These are phyloP conservation scores for Leptarthrus brevirostris DNA, from an alignment of 2,888 invertebrate genomes.

Conservation along the genomic window DNA sequence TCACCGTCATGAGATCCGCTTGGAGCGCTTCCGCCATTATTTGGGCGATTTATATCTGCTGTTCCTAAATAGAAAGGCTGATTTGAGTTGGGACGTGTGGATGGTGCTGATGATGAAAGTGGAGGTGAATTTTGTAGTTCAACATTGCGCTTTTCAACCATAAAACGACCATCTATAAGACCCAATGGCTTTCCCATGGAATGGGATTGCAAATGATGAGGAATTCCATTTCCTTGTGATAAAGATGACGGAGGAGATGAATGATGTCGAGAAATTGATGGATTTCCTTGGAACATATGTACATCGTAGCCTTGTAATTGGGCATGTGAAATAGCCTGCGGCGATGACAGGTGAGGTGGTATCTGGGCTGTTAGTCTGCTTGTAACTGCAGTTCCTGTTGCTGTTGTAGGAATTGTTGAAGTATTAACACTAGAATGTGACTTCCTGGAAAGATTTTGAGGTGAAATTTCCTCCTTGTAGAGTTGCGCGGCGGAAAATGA, in stretches of 20 bases:
- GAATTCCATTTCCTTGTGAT: conserved; percentile 14
- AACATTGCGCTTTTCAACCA: conserved; percentile 19
- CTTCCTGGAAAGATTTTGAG: conserved; percentile 59
- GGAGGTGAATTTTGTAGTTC: conserved; percentile 48
- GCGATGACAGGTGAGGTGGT: background rate
- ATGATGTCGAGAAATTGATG: conserved; percentile 50
- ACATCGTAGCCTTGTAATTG: conserved; percentile 48
- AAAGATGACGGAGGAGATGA: conserved; percentile 11
- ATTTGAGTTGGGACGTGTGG: conserved; percentile 50
- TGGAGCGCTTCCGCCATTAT: conserved; percentile 5
- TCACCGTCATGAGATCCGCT: conserved; percentile 30
- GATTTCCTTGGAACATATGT: conserved; percentile 47
- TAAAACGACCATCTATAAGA: conserved; percentile 46
- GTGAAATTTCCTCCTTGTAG: conserved; percentile 48
- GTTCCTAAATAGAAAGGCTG: conserved; percentile 51
- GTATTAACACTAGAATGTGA: conserved; percentile 52
- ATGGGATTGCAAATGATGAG: conserved; percentile 50
- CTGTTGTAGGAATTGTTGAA: conserved; percentile 66
- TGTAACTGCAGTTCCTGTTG: conserved; percentile 67
- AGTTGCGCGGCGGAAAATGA: conserved; percentile 1
- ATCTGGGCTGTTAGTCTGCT: conserved; percentile 58
- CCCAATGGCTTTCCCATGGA: conserved; percentile 52
- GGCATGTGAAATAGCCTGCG: no score
- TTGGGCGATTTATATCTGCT: background rate
- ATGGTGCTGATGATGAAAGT: conserved; percentile 30